Conservation (phyloP, 2,797 vertebrate genomes). For the Sphenopsis melanotis region DNA sequence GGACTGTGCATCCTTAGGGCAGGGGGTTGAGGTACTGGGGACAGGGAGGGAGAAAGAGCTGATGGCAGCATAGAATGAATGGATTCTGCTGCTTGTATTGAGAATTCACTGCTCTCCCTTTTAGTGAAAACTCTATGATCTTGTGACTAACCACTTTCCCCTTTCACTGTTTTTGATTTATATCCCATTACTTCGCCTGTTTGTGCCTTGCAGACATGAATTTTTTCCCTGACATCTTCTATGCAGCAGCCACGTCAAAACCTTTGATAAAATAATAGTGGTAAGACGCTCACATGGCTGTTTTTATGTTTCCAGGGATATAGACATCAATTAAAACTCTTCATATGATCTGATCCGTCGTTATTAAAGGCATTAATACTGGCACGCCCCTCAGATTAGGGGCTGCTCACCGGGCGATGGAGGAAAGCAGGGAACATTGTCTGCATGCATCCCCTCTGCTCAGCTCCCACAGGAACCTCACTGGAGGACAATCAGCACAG, state of each 20-base stretch:
- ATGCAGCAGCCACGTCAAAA: constrained; percentile 66
- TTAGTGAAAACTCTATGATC: constrained; percentile 67
- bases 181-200: constrained; percentile 71
- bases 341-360: constrained; percentile 65
- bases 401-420: constrained; percentile 56
- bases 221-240: constrained; percentile 66
- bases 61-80: background rate
- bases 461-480: background rate
- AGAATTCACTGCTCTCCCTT: constrained; percentile 60
- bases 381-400: constrained; percentile 73
- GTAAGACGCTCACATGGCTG: constrained; percentile 58
- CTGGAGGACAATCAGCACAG: background rate
- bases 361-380: constrained; percentile 73
- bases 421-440: constrained; percentile 42
- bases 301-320: constrained; percentile 70
- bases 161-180: constrained; percentile 73
- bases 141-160: constrained; percentile 66
- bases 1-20: background rate
- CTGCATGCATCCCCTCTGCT: constrained; percentile 4
- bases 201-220: constrained; percentile 69
- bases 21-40: background rate
- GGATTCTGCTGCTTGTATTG: constrained; percentile 25
- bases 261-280: constrained; percentile 70
- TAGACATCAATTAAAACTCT: constrained; percentile 75
- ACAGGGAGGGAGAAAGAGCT: background rate